Percentiles rank a stretch among this genome's conserved stretches.
Evolutionary conservation across 2,113 vertebrate species (phyloP).

Genomic region (Verasper variegatus): DNA sequence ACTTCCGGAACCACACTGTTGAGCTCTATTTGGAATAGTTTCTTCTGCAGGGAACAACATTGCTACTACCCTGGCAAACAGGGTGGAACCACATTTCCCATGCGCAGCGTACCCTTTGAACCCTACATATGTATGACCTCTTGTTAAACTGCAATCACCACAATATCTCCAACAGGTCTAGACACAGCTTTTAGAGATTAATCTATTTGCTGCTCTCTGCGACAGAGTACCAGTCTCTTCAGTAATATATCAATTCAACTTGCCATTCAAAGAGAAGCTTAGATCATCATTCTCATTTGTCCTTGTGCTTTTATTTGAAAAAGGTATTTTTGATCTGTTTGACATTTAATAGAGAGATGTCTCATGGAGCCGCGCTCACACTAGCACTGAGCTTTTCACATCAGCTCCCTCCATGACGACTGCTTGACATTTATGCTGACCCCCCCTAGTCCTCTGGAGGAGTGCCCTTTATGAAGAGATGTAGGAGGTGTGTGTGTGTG

Average conservation of each 20-base stretch:
- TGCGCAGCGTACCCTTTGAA: not conserved
- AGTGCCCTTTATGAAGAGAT: conserved; percentile 39
- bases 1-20: not conserved
- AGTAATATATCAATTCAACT: not conserved
- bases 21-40: no score
- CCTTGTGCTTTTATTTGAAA: not conserved
- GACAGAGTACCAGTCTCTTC: no score
- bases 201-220: no score
- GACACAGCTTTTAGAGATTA: no score
- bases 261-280: not conserved
- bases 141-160: no score
- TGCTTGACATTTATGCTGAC: conserved; percentile 36
- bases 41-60: no score
- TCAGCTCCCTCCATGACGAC: not conserved
- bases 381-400: not conserved
- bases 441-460: conserved; percentile 30
- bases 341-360: not conserved
- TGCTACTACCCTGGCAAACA: no score
- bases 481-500: conserved; percentile 13
- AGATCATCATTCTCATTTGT: not conserved
- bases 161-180: no score
- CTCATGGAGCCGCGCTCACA: not conserved
- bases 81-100: no score
- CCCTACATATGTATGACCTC: not conserved
- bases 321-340: not conserved